Percentiles rank a stretch among this genome's conserved stretches.
phyloP scores from a whole-genome alignment of 2,113 vertebrate genomes.

The Eonycteris spelaea region DNA sequence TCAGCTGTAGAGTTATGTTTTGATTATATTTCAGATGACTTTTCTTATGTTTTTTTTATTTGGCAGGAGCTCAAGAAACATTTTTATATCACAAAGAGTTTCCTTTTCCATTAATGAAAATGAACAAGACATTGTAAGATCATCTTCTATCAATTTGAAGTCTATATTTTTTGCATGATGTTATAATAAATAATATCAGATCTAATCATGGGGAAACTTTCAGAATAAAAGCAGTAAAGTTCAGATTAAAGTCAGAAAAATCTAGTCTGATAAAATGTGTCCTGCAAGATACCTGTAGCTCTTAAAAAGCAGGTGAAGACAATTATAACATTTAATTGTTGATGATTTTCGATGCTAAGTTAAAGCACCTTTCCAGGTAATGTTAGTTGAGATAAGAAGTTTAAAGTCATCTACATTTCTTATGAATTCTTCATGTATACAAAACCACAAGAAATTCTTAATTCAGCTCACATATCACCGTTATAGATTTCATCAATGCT shows the following conservation, averaged over 20 bases:
- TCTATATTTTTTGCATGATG: conserved; percentile 72
- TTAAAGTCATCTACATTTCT: background rate
- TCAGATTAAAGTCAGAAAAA: conserved; percentile 47
- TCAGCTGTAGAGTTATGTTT: conserved; percentile 36
- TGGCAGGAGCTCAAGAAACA: conserved; percentile 43
- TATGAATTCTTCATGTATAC: background rate
- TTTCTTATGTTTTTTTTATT: conserved; percentile 41
- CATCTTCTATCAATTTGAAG: conserved; percentile 46
- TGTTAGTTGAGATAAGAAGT: background rate
- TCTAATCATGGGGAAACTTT: conserved; percentile 57
- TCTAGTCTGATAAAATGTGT: conserved; percentile 5
- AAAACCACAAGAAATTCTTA: background rate
- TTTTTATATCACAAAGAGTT: conserved; percentile 50
- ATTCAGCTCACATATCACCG: background rate
- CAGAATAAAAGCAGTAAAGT: conserved; percentile 47
- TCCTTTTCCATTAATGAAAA: conserved; percentile 77
- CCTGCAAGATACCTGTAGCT: conserved; percentile 2
- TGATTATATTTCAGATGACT: conserved; percentile 47
- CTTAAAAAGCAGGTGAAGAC: conserved; percentile 7
- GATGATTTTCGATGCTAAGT: conserved; percentile 22
- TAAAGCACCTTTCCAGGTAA: conserved; percentile 16
- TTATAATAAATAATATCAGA: conserved; percentile 77
- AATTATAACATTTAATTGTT: conserved; percentile 13
- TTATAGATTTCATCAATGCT: background rate
- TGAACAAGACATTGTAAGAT: conserved; percentile 70